Base-by-base conservation (phyloP, 2,797 vertebrate genomes). In the Acomys russatus region DNA sequence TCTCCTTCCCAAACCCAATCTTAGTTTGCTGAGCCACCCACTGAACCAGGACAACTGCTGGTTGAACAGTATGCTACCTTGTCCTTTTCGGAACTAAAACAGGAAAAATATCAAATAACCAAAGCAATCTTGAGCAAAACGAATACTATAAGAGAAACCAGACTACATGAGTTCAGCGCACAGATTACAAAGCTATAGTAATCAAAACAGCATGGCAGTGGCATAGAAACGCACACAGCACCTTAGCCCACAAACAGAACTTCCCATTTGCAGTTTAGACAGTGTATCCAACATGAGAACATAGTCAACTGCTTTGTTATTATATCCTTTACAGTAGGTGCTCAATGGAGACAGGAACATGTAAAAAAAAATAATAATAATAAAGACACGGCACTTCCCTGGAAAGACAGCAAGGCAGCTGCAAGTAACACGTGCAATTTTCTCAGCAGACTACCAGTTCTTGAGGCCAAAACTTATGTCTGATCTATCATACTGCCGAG, bases 361-460 rank as follows among this genome's bases (percentile, higher is more conserved):
- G 9, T 56, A 49, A 83, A 90, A 76, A 86, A 90, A 79, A n/a
- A n/a, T n/a, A n/a, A n/a, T n/a, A n/a, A 79, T 44, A 30, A 95
- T 73, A 9, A 88, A 78, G 88, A 95, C 4, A 94, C 71, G 56
- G 92, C 49, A 82, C 66, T 92, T 93, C 87, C n/a, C 54, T 73
- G 88, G 25, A 92, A 90, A 95, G 18, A 94, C 12, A 70, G 14
- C 9, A 88, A 28, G 30, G 30, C 44, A 68, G 74, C 44, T 44
- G 44, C 51, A 8, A 22, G 61, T 10, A 79, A 35, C 23, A 38
- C 10, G 18, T 84, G 93, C 76, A 10, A 10, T 93, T 96, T 96
- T 86, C 74, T 74, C 15, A 74, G 84, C 56, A 88, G 38, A 96
- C 68, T 64, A 92, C 17, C 92, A 80, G 17, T 11, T 76, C 93